Evolutionary conservation across 2,113 vertebrate genomes (phyloP).

Genomic region (Hirundichthys speculiger): DNA sequence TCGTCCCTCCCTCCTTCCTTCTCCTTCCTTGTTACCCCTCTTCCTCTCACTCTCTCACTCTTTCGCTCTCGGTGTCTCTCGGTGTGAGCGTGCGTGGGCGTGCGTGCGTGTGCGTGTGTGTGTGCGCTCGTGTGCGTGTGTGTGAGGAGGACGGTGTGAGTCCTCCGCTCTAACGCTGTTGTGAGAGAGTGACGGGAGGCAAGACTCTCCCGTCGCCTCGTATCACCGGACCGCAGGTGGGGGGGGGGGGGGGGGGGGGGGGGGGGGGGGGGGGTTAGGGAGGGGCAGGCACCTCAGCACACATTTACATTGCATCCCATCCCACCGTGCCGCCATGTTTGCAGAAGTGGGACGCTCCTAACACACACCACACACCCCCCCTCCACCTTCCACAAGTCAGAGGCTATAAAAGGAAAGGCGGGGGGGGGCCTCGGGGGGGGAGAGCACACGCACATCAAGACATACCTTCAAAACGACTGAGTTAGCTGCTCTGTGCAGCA

Average conservation of each 20-base stretch:
- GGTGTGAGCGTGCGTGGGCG: slow-evolving; percentile 72
- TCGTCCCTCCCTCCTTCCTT: slow-evolving; percentile 39
- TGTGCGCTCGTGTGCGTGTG: slow-evolving; percentile 56
- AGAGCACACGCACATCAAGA: slow-evolving; percentile 13
- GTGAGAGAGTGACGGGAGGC: slow-evolving; percentile 77
- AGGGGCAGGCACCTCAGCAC: slow-evolving; percentile 58
- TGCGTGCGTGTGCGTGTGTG: slow-evolving; percentile 71
- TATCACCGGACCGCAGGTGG: slow-evolving; percentile 20
- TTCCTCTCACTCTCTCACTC: slow-evolving; percentile 33
- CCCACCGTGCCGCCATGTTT: slow-evolving; percentile 68
- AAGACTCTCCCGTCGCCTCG: slow-evolving; percentile 44
- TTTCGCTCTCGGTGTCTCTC: slow-evolving; percentile 43
- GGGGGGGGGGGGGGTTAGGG: slow-evolving; percentile 12
- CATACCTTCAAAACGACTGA: slow-evolving; percentile 1
- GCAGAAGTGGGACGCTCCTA: slow-evolving; percentile 73
- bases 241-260: slow-evolving; percentile 19
- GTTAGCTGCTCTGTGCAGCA: neutral
- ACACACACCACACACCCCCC: slow-evolving; percentile 16
- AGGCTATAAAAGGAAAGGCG: slow-evolving; percentile 72
- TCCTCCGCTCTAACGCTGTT: slow-evolving; percentile 77
- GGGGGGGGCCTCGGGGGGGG: slow-evolving; percentile 39
- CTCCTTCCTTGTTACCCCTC: slow-evolving; percentile 18
- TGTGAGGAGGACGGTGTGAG: slow-evolving; percentile 81
- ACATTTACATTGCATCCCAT: slow-evolving; percentile 49
- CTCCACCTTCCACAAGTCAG: slow-evolving; percentile 44